Base-by-base conservation (phyloP, 1,140 invertebrate species). In the Ectropis grisescens region DNA sequence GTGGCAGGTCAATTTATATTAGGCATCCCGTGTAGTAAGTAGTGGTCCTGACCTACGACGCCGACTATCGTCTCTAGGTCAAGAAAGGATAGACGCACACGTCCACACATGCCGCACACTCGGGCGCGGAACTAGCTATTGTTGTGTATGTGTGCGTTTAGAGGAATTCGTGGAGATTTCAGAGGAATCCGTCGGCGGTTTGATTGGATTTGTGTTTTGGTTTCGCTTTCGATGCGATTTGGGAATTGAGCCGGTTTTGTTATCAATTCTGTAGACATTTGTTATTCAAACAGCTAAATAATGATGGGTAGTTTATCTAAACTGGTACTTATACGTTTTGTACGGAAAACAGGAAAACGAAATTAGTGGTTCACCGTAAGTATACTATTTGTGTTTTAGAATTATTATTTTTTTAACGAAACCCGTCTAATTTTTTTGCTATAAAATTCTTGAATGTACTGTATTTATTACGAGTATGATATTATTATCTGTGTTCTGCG, bases 61-160 rank as follows among this genome's bases (percentile, higher is more conserved):
- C 65, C 64, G 34, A 44, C 37, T 33, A 68, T 69, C 57, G 49
- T 47, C 59, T 67, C 70, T 79, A 79, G 74, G 74, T 79, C 74
- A 79, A 70, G 69, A 66, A 76, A 76, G 68, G 71, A 67, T 72
- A 72, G 56, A 75, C 71, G 52, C 71, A 72, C 68, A 75, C 70
- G 70, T 46, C 25, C 22, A 39, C 30, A 37, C 15, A 19, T 29
- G 30, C 16, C 13, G 22, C 4, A 22, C 19, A 22, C 19, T 5
- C 19, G 9, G 4, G 19, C 19, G 19, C 9, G 19, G 6, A 26
- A 10, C 10, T 26, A 6, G 24, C 10, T 2, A 10, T n/a, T 26
- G 24, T 26, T 26, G 24, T 4, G 4, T n/a, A 10, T 10, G 24
- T 10, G 24, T 26, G 4, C 2, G 24, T 26, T 26, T 26, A 6